Conservation (phyloP, 2,888 invertebrate genomes). For the Patella depressa region DNA sequence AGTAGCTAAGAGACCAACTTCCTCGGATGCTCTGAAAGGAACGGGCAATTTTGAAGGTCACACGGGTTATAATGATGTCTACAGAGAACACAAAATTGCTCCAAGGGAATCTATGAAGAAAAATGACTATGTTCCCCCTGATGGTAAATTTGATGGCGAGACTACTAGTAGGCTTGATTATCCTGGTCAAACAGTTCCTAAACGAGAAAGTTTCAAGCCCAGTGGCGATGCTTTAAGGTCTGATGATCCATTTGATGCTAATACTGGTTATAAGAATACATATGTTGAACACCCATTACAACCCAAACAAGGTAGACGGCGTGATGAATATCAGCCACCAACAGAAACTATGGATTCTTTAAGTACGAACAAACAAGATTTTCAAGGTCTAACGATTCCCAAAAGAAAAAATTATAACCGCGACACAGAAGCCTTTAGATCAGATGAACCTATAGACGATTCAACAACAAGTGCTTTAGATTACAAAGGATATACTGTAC, state of each 20-base stretch:
- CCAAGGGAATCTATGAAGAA: background rate
- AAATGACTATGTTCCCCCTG: background rate
- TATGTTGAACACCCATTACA: background rate
- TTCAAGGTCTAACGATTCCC: constrained; percentile 46
- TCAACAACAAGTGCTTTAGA: constrained; percentile 68
- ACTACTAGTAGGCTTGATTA: constrained; percentile 55
- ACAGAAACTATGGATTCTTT: constrained; percentile 63
- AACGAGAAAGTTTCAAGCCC: constrained; percentile 62
- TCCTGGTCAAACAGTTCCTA: constrained; percentile 44
- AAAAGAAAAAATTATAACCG: constrained; percentile 65
- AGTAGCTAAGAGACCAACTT: background rate
- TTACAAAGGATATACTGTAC: constrained; percentile 58
- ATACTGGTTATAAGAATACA: background rate
- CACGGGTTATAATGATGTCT: background rate
- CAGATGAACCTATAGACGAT: constrained; percentile 67
- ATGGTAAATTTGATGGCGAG: constrained; percentile 22
- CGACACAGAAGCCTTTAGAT: constrained; percentile 58
- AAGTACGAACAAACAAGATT: constrained; percentile 65
- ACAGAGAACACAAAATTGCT: background rate
- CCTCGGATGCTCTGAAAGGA: background rate
- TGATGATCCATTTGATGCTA: constrained; percentile 59
- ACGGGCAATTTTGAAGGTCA: background rate
- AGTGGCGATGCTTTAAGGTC: constrained; percentile 60
- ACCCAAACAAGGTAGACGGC: background rate
- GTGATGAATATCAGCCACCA: constrained; percentile 56